Evolutionary conservation across 2,797 vertebrate species (phyloP).

Genomic region (Apodemus agrarius): DNA sequence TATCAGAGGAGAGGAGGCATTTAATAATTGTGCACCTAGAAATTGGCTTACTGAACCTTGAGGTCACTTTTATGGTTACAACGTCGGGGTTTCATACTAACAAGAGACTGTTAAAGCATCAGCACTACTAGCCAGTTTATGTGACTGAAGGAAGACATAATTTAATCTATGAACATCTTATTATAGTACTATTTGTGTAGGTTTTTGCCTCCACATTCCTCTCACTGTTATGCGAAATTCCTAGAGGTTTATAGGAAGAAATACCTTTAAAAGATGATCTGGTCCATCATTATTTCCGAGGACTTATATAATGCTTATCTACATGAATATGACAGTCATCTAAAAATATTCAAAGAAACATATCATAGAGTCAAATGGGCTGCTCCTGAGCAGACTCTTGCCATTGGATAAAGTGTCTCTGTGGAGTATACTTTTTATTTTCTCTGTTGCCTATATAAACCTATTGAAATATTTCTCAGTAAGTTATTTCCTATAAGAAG

Average conservation of each 20-base stretch:
- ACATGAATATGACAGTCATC: background rate
- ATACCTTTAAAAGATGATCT: background rate
- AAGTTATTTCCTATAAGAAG: background rate
- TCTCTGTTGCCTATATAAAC: background rate
- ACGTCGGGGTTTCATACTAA: background rate
- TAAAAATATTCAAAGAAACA: background rate
- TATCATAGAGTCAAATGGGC: too few relatives aligned
- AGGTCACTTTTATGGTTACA: background rate
- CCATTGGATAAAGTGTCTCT: rapidly evolving
- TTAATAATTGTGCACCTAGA: background rate
- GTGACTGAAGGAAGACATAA: rapidly evolving
- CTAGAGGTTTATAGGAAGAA: background rate
- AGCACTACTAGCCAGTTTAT: background rate
- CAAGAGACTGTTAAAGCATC: background rate
- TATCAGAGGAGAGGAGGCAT: background rate
- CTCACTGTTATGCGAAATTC: background rate
- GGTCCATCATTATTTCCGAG: background rate
- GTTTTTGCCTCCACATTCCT: rapidly evolving
- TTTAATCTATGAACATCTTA: background rate
- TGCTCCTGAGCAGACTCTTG: background rate
- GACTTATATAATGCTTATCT: background rate
- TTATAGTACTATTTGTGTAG: background rate
- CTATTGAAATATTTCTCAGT: background rate
- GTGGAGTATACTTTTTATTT: background rate
- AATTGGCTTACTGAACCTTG: background rate